Percentiles rank a stretch among this genome's conserved stretches.
Conservation (phyloP, 2,888 invertebrate genomes). For the Trissolcus brochymenae region DNA sequence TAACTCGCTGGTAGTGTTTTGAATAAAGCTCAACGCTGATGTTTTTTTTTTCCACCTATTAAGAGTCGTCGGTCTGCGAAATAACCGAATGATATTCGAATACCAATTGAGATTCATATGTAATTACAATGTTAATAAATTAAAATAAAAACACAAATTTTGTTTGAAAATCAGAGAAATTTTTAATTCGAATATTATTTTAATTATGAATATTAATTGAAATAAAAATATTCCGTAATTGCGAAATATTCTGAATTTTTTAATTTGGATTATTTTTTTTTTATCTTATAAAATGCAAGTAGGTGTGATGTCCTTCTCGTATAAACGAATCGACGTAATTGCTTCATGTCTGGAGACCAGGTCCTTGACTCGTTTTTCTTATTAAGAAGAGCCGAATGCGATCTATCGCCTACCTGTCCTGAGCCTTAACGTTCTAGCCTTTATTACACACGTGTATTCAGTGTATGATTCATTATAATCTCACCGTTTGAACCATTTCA, state of each 20-base stretch:
- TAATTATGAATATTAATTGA: no score
- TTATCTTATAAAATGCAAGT: slow-evolving; percentile 40
- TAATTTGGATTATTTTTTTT: slow-evolving; percentile 1
- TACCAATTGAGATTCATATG: no score
- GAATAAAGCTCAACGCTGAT: no score
- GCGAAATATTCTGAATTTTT: slow-evolving; percentile 10
- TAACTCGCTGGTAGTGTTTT: neutral
- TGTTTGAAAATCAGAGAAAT: no score
- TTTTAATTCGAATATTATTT: no score
- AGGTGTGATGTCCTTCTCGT: slow-evolving; percentile 51
- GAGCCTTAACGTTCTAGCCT: slow-evolving; percentile 53
- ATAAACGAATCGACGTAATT: slow-evolving; percentile 58
- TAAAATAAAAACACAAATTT: no score
- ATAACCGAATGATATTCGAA: no score
- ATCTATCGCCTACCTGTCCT: slow-evolving; percentile 64
- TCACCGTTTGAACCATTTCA: slow-evolving; percentile 22
- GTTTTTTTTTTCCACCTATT: no score
- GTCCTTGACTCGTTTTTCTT: slow-evolving; percentile 75
- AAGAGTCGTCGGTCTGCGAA: no score
- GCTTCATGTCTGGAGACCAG: slow-evolving; percentile 58
- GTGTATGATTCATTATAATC: slow-evolving; percentile 58
- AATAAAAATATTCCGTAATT: no score
- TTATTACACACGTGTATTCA: slow-evolving; percentile 40
- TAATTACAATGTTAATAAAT: no score
- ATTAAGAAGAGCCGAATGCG: slow-evolving; percentile 70